Evolutionary conservation across 2,888 invertebrate genomes (phyloP), one percentile per base, ranked within the genome.

Genomic region (Deilephila porcellus): DNA sequence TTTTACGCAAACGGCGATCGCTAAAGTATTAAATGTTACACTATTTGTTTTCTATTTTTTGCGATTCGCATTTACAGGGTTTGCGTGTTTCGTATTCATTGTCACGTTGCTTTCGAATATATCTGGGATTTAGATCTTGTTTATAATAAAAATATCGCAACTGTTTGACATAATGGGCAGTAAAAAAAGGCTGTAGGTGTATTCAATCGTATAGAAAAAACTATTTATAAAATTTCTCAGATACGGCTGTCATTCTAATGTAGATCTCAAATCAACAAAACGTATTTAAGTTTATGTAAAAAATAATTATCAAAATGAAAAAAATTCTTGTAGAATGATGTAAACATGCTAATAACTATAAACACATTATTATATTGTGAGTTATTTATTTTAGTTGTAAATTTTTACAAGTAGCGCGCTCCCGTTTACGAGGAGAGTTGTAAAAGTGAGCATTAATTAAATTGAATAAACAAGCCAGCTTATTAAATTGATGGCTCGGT

Each of bases 381-480:
- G 20, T 45, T 17, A 67, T 67, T 67, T 67, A 52, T 67, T 67
- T 25, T 17, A 17, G 14, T 67, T 52, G 7, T 14, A 25, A 52
- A 67, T 14, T 37, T 45, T 4, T 45, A 14, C 20, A 45, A 64
- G 45, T 64, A 20, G n/a, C 56, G 32, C 4, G 20, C 53, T 72
- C 59, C 56, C 20, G 37, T 60, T 60, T 60, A 71, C 8, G 59
- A 60, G 19, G 11, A 25, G 34, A 56, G 45, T 45, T 72, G 56
- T 73, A 71, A 74, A 75, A 76, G 71, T 71, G 74, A 73, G 71
- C 62, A 78, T 79, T 76, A 76, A 74, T 67, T 64, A 72, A 70
- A 76, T 76, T 63, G 74, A 74, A 70, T 75, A 78, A 77, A 77
- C 75, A 75, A 73, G 73, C 74, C 75, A 70, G 73, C 32, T 78